Conservation (phyloP, 2,113 vertebrate genomes). For the Etheostoma cragini region DNA sequence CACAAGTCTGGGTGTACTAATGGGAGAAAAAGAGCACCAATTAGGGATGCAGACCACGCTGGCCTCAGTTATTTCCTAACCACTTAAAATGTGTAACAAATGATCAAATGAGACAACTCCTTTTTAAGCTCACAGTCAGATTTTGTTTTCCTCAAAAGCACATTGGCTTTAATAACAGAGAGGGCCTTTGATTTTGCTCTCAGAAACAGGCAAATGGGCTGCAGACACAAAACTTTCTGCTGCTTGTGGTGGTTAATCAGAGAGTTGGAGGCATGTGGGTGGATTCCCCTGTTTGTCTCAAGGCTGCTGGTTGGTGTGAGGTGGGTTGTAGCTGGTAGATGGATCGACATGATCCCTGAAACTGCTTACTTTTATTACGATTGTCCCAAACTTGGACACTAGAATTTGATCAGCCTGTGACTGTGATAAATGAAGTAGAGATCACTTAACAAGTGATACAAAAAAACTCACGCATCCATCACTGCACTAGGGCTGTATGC, state of each 20-base stretch:
- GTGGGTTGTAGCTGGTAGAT: slow-evolving; percentile 20
- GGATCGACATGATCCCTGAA: slow-evolving; percentile 28
- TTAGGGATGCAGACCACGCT: slow-evolving; percentile 81
- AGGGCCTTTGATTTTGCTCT: slow-evolving; percentile 77
- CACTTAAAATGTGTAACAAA: slow-evolving; percentile 87
- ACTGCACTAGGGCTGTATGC: neutral
- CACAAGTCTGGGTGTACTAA: slow-evolving; percentile 84
- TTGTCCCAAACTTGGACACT: slow-evolving; percentile 20
- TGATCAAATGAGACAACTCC: slow-evolving; percentile 85
- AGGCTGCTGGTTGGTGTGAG: slow-evolving; percentile 48
- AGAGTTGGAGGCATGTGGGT: slow-evolving; percentile 68
- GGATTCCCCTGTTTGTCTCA: slow-evolving; percentile 53
- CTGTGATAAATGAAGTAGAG: slow-evolving; percentile 17
- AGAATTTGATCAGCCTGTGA: slow-evolving; percentile 34
- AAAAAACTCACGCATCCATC: slow-evolving; percentile 41
- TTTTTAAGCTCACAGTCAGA: slow-evolving; percentile 82
- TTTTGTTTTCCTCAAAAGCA: slow-evolving; percentile 82
- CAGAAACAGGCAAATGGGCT: slow-evolving; percentile 66
- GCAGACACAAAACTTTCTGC: slow-evolving; percentile 75
- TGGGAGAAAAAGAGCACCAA: slow-evolving; percentile 81
- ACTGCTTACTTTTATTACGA: slow-evolving; percentile 28
- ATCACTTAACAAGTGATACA: slow-evolving; percentile 17
- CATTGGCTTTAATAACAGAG: slow-evolving; percentile 83
- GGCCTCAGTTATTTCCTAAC: slow-evolving; percentile 84
- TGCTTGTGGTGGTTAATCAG: slow-evolving; percentile 79